Conservation (phyloP, 2,113 vertebrate species). For the Lophura nycthemera region DNA sequence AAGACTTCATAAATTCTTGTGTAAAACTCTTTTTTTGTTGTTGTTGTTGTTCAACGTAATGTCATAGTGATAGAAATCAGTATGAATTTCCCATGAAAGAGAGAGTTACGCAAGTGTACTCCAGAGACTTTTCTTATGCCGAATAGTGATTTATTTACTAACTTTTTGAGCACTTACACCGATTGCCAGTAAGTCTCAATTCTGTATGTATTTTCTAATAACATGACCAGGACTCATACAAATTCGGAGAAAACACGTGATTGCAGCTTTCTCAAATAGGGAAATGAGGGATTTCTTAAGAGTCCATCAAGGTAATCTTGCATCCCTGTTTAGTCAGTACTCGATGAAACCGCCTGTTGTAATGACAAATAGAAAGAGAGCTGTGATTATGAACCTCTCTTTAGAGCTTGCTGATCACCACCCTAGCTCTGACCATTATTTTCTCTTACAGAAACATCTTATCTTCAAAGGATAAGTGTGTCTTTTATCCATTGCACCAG, state of each 20-base stretch:
- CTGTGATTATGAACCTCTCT: not conserved
- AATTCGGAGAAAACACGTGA: constrained; percentile 39
- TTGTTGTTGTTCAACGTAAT: not conserved
- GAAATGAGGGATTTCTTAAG: constrained; percentile 39
- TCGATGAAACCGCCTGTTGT: not conserved
- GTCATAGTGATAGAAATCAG: constrained; percentile 6
- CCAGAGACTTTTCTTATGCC: constrained; percentile 36
- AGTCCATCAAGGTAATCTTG: not conserved
- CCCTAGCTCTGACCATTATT: not conserved
- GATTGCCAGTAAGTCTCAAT: constrained; percentile 66
- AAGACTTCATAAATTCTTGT: not conserved
- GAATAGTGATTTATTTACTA: constrained; percentile 70
- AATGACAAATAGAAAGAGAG: constrained; percentile 5
- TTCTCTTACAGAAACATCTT: not conserved
- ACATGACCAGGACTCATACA: constrained; percentile 44
- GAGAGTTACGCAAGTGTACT: constrained; percentile 36
- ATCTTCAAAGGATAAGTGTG: not conserved
- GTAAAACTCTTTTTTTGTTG: not conserved
- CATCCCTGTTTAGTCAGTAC: constrained; percentile 27
- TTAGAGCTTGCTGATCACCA: not conserved
- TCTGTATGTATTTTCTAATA: constrained; percentile 63
- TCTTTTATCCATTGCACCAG: not conserved
- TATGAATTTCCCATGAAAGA: constrained; percentile 51
- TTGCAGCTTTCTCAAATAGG: constrained; percentile 20
- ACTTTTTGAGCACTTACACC: constrained; percentile 40